A percentile compares a stretch with the other conserved stretches of the same genome.
These are phyloP conservation scores for Diarsia brunnea DNA, from an alignment of 2,888 invertebrate genomes.

Conservation along the genomic window DNA sequence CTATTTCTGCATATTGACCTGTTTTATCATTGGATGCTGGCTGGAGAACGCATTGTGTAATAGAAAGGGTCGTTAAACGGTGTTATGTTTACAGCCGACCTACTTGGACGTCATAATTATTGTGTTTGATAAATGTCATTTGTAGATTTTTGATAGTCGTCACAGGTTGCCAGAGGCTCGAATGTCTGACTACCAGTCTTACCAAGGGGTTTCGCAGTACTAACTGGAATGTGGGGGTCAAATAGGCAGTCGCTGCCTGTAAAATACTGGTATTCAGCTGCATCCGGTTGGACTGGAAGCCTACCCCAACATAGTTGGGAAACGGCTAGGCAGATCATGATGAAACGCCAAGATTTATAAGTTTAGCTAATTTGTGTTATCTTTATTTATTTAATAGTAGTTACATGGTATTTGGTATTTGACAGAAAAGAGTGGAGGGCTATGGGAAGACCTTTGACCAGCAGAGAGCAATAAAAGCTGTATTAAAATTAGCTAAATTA, in stretches of 20 bases:
- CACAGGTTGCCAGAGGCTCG: too few species aligned
- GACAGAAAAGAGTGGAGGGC: background rate
- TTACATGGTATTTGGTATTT: background rate
- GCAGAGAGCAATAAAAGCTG: background rate
- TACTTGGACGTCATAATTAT: slow-evolving; percentile 22
- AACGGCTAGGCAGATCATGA: too few species aligned
- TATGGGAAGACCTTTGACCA: background rate
- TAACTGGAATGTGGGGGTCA: too few species aligned
- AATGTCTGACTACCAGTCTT: too few species aligned
- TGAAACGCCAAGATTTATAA: slow-evolving; percentile 11
- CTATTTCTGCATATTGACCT: slow-evolving; percentile 65
- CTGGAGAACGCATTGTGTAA: slow-evolving; percentile 57
- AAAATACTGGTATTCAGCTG: too few species aligned
- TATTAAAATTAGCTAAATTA: background rate
- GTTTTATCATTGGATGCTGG: slow-evolving; percentile 40
- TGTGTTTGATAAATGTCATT: slow-evolving; percentile 1
- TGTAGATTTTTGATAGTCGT: too few species aligned
- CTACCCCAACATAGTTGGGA: too few species aligned
- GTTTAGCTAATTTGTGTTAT: too few species aligned
- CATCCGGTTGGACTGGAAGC: too few species aligned
- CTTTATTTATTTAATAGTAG: background rate
- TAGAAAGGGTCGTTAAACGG: slow-evolving; percentile 45
- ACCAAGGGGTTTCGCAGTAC: too few species aligned
- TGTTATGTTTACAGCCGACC: slow-evolving; percentile 58
- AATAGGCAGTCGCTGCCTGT: too few species aligned